These are phyloP conservation scores for Thymelicus lineola DNA, from an alignment of 2,888 invertebrate genomes.

Conservation along the genomic window DNA sequence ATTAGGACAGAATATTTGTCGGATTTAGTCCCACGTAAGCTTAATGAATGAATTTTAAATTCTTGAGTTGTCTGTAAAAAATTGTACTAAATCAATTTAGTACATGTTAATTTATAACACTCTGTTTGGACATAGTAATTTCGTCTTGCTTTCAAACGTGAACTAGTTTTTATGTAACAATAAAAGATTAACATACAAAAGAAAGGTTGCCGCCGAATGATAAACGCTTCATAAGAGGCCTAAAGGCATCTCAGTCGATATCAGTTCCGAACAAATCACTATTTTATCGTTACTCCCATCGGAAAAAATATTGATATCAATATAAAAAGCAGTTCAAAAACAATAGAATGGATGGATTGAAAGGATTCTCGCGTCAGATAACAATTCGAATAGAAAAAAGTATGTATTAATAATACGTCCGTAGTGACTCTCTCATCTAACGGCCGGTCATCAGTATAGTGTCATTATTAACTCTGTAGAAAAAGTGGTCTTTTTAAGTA, in stretches of 20 bases:
- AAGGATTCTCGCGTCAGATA: slow-evolving; percentile 80
- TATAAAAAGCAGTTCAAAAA: slow-evolving; percentile 81
- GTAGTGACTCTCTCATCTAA: slow-evolving; percentile 60
- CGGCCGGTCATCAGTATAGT: slow-evolving; percentile 61
- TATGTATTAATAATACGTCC: slow-evolving; percentile 81
- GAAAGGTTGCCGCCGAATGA: slow-evolving; percentile 76
- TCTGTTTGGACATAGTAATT: slow-evolving; percentile 22
- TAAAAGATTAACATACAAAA: slow-evolving; percentile 80
- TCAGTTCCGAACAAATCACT: slow-evolving; percentile 81
- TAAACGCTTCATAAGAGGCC: slow-evolving; percentile 74
- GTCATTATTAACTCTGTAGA: slow-evolving; percentile 41
- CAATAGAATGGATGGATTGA: slow-evolving; percentile 82
- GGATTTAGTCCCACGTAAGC: slow-evolving; percentile 46
- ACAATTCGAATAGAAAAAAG: slow-evolving; percentile 68
- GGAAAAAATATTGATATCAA: slow-evolving; percentile 84
- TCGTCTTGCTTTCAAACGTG: slow-evolving; percentile 19
- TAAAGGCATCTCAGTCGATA: slow-evolving; percentile 74
- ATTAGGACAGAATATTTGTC: slow-evolving; percentile 69
- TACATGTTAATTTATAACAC: slow-evolving; percentile 8
- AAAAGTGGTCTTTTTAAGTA: slow-evolving; percentile 27
- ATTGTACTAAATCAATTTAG: slow-evolving; percentile 5
- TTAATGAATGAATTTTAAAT: slow-evolving; percentile 36
- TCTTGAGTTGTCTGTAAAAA: slow-evolving; percentile 1
- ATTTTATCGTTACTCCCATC: slow-evolving; percentile 79
- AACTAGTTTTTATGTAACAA: slow-evolving; percentile 63